A percentile compares a stretch with the other conserved stretches of the same genome.
phyloP scores from a whole-genome alignment of 2,797 vertebrate species.

The Bovichtus diacanthus region DNA sequence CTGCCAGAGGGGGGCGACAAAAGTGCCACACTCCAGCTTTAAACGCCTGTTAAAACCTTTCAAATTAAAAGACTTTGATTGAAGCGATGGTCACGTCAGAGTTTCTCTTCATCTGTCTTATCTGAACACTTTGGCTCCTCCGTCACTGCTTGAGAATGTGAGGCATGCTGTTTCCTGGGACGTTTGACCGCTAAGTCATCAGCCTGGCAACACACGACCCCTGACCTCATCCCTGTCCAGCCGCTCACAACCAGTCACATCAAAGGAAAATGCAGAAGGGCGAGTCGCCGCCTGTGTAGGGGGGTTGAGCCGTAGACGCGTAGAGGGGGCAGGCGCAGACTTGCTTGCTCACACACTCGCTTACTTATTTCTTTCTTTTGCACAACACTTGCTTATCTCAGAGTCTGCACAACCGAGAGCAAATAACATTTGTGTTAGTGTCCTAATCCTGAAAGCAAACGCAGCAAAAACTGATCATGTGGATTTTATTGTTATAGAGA shows the following conservation, averaged over 20 bases:
- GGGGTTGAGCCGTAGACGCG: constrained; percentile 8
- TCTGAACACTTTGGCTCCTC: constrained; percentile 28
- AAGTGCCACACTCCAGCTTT: no score
- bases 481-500: constrained; percentile 48
- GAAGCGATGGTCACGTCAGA: not conserved
- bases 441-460: constrained; percentile 10
- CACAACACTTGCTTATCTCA: constrained; percentile 18
- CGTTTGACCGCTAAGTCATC: constrained; percentile 58
- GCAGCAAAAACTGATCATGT: constrained; percentile 22
- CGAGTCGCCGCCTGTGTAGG: not conserved
- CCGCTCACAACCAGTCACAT: constrained; percentile 34
- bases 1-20: no score
- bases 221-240: constrained; percentile 52
- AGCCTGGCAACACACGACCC: constrained; percentile 50
- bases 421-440: constrained; percentile 45
- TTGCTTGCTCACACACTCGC: not conserved
- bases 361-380: constrained; percentile 12
- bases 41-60: not conserved
- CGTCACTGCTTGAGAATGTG: constrained; percentile 65
- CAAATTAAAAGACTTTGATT: not conserved
- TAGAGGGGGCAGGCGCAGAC: constrained; percentile 31
- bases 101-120: not conserved
- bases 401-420: constrained; percentile 10
- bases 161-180: constrained; percentile 59
- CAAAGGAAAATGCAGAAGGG: constrained; percentile 24